A percentile compares a stretch with the other conserved stretches of the same genome.
Evolutionary conservation across 2,113 vertebrate genomes (phyloP).

Genomic region (Brachyhypopomus gauderio): DNA sequence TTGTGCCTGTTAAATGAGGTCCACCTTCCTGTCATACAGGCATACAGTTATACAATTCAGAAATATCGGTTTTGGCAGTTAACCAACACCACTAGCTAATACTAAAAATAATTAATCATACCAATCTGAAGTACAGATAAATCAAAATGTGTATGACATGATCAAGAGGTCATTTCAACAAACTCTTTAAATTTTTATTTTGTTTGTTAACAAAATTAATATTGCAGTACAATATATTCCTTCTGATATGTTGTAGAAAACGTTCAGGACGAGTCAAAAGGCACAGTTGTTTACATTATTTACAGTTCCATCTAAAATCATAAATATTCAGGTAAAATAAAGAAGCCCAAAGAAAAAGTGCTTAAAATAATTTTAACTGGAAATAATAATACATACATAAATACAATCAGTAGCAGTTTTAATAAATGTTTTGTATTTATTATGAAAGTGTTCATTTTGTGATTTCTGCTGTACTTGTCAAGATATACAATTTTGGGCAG

Average conservation of each 20-base stretch:
- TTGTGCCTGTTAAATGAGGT: too few species aligned
- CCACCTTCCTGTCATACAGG: background rate
- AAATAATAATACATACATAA: constrained; percentile 78
- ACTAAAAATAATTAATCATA: too few species aligned
- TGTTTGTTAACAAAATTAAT: constrained; percentile 81
- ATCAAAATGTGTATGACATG: background rate
- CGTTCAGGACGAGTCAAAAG: constrained; percentile 91
- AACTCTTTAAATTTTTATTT: constrained; percentile 59
- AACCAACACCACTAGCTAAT: too few species aligned
- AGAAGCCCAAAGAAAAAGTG: constrained; percentile 89
- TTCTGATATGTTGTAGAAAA: constrained; percentile 89
- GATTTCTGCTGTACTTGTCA: constrained; percentile 65
- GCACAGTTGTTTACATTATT: constrained; percentile 97
- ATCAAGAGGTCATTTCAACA: constrained; percentile 38
- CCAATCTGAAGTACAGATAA: background rate
- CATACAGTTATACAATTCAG: background rate
- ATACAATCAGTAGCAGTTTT: constrained; percentile 89
- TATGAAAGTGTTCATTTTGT: constrained; percentile 88
- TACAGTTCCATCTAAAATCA: constrained; percentile 90
- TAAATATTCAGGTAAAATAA: constrained; percentile 95
- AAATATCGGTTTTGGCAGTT: too few species aligned
- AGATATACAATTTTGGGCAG: constrained; percentile 38
- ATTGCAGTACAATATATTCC: constrained; percentile 82
- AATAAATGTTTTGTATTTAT: constrained; percentile 70
- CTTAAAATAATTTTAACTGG: constrained; percentile 83